Evolutionary conservation across 2,113 vertebrate genomes (phyloP), one percentile per base, ranked within the genome.

Genomic region (Myotis lucifugus): DNA sequence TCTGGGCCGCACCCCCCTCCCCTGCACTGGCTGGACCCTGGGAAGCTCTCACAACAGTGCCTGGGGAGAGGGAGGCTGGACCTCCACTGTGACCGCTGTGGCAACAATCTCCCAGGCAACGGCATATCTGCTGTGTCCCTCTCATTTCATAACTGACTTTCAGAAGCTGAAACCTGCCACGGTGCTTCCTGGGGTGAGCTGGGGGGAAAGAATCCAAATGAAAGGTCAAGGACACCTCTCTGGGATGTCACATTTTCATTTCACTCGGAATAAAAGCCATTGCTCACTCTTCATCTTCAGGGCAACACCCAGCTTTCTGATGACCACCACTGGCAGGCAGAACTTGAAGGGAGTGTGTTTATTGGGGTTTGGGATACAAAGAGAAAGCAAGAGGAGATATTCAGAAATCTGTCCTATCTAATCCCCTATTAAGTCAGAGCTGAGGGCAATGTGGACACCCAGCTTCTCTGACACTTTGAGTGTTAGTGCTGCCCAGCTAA

Each of bases 141-240:
- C 74, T 93, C 52, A 37, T 70, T 89, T 54, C 70, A 2, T 3
- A 64, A 32, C 54, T 59, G 89, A 61, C 85, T 85, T 72, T 40
- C 66, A 92, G n/a, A 92, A 76, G 83, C 73, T 81, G 34, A 70
- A 84, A 72, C 34, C 3, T 69, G 23, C 78, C 74, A 32, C 3
- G 29, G 17, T 2, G 15, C 40, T 84, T 90, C 81, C 46, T 50
- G 67, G 50, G 34, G 48, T 37, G 29, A 59, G 12, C 3, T 5
- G 11, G 4, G 2, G 3, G 18, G 9, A 4, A n/a, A n/a, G 21
- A 34, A 59, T 27, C 52, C 79, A 52, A 78, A 61, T 1, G 8
- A 61, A 89, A 95, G 87, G 92, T 61, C 86, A 83, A 54, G 48
- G 48, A 67, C n/a, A 37, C 5, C 59, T 59, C 81, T 88, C 56